phyloP scores from a whole-genome alignment of 2,113 vertebrate species.

The Elephas maximus region DNA sequence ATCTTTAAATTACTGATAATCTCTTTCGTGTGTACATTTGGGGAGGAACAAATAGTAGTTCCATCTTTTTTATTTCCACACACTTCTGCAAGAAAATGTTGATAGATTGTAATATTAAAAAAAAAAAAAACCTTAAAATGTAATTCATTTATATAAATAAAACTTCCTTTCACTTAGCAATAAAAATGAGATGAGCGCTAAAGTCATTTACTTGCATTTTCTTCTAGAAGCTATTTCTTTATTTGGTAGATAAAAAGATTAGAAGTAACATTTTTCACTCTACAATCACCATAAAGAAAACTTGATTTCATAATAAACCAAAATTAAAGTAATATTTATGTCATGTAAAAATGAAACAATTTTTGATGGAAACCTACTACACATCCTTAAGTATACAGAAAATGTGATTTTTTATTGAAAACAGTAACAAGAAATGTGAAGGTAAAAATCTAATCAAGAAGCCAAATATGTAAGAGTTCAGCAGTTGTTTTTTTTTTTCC shows the following conservation, averaged over 20 bases:
- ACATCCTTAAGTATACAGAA: slow-evolving; percentile 70
- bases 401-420: slow-evolving; percentile 78
- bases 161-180: slow-evolving; percentile 75
- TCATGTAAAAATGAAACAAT: slow-evolving; percentile 69
- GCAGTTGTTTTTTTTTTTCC: neutral
- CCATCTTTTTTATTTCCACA: slow-evolving; percentile 72
- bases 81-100: slow-evolving; percentile 70
- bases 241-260: slow-evolving; percentile 79
- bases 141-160: slow-evolving; percentile 82
- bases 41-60: slow-evolving; percentile 61
- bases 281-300: slow-evolving; percentile 75
- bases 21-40: neutral
- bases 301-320: slow-evolving; percentile 77
- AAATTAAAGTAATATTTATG: slow-evolving; percentile 66
- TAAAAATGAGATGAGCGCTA: slow-evolving; percentile 76
- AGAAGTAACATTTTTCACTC: slow-evolving; percentile 79
- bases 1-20: slow-evolving; percentile 76
- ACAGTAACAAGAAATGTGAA: slow-evolving; percentile 71
- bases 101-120: slow-evolving; percentile 69
- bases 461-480: slow-evolving; percentile 74
- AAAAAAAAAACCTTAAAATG: slow-evolving; percentile 70
- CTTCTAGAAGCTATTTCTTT: slow-evolving; percentile 76
- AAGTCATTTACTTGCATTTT: slow-evolving; percentile 69
- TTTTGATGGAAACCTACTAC: slow-evolving; percentile 39
- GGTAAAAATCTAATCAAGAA: slow-evolving; percentile 76